Evolutionary conservation across 2,888 invertebrate genomes (phyloP).

Genomic region (Frankliniella intonsa): DNA sequence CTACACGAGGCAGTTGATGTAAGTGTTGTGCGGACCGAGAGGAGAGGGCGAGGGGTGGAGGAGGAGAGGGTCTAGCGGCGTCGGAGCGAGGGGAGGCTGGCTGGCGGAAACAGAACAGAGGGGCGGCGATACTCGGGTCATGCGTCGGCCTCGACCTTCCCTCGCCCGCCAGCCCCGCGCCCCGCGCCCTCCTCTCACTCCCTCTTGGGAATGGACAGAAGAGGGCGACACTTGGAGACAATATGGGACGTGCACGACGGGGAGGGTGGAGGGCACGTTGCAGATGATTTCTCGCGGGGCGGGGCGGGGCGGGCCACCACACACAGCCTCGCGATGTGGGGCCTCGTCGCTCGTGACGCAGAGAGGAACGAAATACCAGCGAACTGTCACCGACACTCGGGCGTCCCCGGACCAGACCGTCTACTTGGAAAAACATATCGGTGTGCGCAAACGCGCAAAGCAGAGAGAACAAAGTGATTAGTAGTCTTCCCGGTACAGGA

Average conservation of each 20-base stretch:
- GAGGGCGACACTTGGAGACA: slow-evolving; percentile 14
- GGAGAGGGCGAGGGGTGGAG: too few relatives aligned
- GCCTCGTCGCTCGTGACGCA: too few relatives aligned
- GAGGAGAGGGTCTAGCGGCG: too few relatives aligned
- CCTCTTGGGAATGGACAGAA: neutral
- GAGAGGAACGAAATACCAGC: too few relatives aligned
- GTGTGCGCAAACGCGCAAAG: too few relatives aligned
- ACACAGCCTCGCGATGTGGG: neutral
- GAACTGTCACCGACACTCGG: too few relatives aligned
- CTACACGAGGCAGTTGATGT: neutral
- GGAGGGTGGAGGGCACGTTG: neutral
- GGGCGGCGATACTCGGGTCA: neutral
- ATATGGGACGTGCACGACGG: neutral
- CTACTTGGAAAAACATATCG: too few relatives aligned
- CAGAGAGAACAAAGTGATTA: too few relatives aligned
- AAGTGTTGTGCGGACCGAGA: neutral
- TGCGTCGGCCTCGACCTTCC: neutral
- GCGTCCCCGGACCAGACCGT: too few relatives aligned
- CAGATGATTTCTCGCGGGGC: neutral
- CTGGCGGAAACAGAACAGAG: neutral
- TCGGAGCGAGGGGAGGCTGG: neutral
- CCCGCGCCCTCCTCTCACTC: too few relatives aligned
- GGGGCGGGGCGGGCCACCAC: neutral
- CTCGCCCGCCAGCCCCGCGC: neutral
- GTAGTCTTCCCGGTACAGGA: too few relatives aligned